Evolutionary conservation across 2,113 vertebrate species (phyloP).

Genomic region (Ailuropoda melanoleuca): DNA sequence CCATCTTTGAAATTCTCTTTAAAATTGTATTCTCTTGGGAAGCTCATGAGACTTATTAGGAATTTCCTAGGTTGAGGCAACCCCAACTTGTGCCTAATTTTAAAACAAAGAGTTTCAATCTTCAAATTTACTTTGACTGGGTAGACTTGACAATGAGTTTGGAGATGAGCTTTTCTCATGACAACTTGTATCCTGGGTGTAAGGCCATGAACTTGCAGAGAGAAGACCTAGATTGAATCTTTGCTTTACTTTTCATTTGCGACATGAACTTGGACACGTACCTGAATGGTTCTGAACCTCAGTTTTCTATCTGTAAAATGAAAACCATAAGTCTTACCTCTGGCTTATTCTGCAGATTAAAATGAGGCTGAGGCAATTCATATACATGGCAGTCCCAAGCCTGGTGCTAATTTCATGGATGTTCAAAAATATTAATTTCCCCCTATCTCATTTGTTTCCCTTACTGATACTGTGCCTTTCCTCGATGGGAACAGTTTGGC

Average conservation of each 20-base stretch:
- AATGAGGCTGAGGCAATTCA: not conserved
- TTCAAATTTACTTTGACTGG: not conserved
- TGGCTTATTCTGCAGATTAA: slow-evolving; percentile 26
- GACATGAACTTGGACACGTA: not conserved
- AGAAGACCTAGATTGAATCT: not conserved
- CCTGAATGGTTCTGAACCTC: not conserved
- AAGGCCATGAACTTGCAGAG: not conserved
- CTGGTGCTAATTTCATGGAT: not conserved
- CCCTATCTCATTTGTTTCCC: not conserved
- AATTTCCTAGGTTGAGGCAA: slow-evolving; percentile 44
- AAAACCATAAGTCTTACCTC: not conserved
- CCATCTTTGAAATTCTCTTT: slow-evolving; percentile 66
- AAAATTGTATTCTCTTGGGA: slow-evolving; percentile 63
- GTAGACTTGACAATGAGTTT: slow-evolving; percentile 15
- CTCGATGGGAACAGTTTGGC: not conserved
- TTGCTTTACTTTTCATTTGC: not conserved
- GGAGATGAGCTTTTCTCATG: not conserved
- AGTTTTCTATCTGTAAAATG: not conserved
- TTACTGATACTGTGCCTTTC: not conserved
- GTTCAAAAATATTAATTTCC: not conserved
- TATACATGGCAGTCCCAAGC: not conserved
- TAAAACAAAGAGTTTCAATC: slow-evolving; percentile 52
- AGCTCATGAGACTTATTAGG: slow-evolving; percentile 62
- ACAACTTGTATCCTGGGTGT: not conserved
- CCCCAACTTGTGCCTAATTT: slow-evolving; percentile 48